Conservation (phyloP, 2,888 invertebrate genomes). For the Acrobasis repandana region DNA sequence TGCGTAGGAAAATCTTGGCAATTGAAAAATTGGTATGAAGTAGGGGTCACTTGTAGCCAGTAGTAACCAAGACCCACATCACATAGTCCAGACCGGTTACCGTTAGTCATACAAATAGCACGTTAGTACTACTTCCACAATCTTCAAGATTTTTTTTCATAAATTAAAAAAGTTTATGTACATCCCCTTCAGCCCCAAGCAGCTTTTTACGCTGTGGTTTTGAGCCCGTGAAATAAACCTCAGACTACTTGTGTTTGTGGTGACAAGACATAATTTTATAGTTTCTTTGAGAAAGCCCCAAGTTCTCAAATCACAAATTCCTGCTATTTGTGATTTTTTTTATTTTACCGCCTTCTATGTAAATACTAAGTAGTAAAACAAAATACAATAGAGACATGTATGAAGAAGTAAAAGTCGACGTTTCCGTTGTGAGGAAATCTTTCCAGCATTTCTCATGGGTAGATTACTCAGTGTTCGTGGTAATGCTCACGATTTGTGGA, state of each 20-base stretch:
- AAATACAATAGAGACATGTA: background rate
- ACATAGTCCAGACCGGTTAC: background rate
- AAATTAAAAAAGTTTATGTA: too few relatives aligned
- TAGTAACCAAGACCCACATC: slow-evolving; percentile 9
- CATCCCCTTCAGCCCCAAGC: too few relatives aligned
- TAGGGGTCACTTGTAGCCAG: background rate
- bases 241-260: too few relatives aligned
- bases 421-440: slow-evolving; percentile 49
- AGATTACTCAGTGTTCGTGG: slow-evolving; percentile 86
- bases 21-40: slow-evolving; percentile 61
- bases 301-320: too few relatives aligned
- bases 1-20: slow-evolving; percentile 59
- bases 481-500: slow-evolving; percentile 88
- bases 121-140: too few relatives aligned
- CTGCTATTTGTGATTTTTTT: too few relatives aligned
- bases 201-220: too few relatives aligned
- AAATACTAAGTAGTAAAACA: background rate
- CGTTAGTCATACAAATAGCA: background rate
- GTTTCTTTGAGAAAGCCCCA: too few relatives aligned
- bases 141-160: too few relatives aligned
- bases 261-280: too few relatives aligned
- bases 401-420: slow-evolving; percentile 43
- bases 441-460: slow-evolving; percentile 78
- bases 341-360: too few relatives aligned
- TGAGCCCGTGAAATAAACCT: too few relatives aligned